Conservation (phyloP, 1,140 invertebrate species). For the Euwallacea similis region DNA sequence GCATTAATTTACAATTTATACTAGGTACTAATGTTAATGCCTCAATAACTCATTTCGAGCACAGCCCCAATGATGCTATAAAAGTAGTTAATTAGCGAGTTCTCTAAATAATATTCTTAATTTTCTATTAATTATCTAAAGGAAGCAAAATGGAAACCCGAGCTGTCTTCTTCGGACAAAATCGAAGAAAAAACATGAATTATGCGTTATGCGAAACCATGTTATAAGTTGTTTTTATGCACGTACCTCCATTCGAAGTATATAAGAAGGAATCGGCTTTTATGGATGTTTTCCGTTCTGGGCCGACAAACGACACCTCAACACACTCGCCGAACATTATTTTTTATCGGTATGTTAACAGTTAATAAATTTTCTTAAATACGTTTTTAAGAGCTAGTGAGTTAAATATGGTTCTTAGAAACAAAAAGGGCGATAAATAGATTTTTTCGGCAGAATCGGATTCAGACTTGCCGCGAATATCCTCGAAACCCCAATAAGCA, state of each 20-base stretch:
- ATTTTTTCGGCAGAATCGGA: no score
- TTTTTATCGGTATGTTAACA: constrained; percentile 3
- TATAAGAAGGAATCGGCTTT: constrained; percentile 1
- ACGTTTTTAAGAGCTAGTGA: no score
- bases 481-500: no score
- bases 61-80: no score
- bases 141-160: constrained; percentile 1
- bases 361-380: not conserved
- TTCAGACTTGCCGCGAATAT: no score
- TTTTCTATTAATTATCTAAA: constrained; percentile 1
- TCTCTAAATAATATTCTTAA: not conserved
- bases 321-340: not conserved
- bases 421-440: no score
- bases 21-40: no score
- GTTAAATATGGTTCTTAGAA: no score
- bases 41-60: no score
- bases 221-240: constrained; percentile 5
- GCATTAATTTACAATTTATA: no score
- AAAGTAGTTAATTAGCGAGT: not conserved
- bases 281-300: constrained; percentile 3
- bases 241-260: not conserved
- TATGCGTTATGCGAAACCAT: constrained; percentile 6
- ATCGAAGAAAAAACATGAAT: not conserved
- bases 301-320: constrained; percentile 3
- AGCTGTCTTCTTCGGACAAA: not conserved